Evolutionary conservation across 2,113 vertebrate species (phyloP), one percentile per base, ranked within the genome.

Genomic region (Acanthisitta chloris): DNA sequence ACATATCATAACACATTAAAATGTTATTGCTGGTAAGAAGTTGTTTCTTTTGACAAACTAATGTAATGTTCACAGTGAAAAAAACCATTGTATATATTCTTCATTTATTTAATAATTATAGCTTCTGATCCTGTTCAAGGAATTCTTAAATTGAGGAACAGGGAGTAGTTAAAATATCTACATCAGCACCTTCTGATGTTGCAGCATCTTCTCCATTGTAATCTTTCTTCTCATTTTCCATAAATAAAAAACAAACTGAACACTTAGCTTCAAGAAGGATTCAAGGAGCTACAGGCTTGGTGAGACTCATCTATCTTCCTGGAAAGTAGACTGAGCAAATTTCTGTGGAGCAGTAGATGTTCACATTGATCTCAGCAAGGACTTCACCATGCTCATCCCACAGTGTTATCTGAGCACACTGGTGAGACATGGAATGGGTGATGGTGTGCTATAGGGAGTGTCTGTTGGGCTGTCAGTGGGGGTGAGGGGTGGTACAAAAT

Each of bases 401-500:
- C 9, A 17, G 29, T 3, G 9, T 46, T 18, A 54, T 24, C 16
- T 19, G 19, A 87, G 8, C 9, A 19, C 19, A 8, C 17, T 23
- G 31, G n/a, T 36, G 51, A 62, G 29, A 62, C 7, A 52, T 1
- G 10, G 38, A 45, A 16, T 17, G 23, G 33, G 33, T 16, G 57
- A 23, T 12, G 8, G 42, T 29, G 5, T 8, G 3, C 18, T 4
- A 24, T 1, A n/a, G n/a, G n/a, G n/a, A n/a, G n/a, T n/a, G n/a
- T n/a, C n/a, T n/a, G n/a, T n/a, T n/a, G n/a, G n/a, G n/a, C n/a
- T n/a, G n/a, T n/a, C n/a, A n/a, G n/a, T n/a, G n/a, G n/a, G n/a
- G n/a, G n/a, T n/a, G n/a, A n/a, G n/a, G n/a, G n/a, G n/a, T n/a
- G n/a, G n/a, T n/a, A 77, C 14, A 52, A 43, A 78, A 78, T 45